Evolutionary conservation across 2,113 vertebrate species (phyloP).

Genomic region (Emberiza fucata): DNA sequence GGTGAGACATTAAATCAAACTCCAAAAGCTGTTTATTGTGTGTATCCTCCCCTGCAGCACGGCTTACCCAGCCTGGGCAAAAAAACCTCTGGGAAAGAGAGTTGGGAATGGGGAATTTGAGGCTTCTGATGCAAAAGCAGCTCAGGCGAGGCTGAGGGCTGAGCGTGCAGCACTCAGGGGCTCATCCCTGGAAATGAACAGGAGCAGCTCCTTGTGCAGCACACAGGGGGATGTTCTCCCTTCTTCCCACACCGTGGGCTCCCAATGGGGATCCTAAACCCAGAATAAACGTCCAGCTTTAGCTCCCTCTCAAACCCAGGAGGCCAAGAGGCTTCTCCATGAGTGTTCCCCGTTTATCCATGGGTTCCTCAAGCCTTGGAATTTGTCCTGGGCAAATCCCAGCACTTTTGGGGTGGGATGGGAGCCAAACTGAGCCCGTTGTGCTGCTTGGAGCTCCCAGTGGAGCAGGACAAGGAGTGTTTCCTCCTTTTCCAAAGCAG

Average conservation of each 20-base stretch:
- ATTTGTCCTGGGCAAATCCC: not conserved
- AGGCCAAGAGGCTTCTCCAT: not conserved
- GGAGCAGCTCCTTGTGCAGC: not conserved
- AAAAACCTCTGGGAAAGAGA: not conserved
- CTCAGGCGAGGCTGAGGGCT: fast-evolving
- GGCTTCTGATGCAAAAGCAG: not conserved
- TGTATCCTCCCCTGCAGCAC: not conserved
- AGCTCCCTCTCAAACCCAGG: not conserved
- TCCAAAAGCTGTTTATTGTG: not conserved
- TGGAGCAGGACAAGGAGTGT: not conserved
- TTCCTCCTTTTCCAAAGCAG: not conserved
- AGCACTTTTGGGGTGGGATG: not conserved
- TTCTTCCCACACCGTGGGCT: not conserved
- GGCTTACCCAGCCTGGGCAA: not conserved
- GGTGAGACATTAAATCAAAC: constrained; percentile 6
- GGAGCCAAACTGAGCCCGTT: not conserved
- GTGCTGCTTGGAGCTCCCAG: not conserved
- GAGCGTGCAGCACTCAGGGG: fast-evolving
- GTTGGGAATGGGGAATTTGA: not conserved
- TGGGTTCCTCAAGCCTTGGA: not conserved
- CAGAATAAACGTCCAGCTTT: not conserved
- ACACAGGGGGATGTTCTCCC: not conserved
- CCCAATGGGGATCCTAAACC: not conserved
- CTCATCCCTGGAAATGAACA: not conserved
- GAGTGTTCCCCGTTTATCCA: not conserved